Evolutionary conservation across 2,113 vertebrate genomes (phyloP).

Genomic region (Hippocampus barbouri): DNA sequence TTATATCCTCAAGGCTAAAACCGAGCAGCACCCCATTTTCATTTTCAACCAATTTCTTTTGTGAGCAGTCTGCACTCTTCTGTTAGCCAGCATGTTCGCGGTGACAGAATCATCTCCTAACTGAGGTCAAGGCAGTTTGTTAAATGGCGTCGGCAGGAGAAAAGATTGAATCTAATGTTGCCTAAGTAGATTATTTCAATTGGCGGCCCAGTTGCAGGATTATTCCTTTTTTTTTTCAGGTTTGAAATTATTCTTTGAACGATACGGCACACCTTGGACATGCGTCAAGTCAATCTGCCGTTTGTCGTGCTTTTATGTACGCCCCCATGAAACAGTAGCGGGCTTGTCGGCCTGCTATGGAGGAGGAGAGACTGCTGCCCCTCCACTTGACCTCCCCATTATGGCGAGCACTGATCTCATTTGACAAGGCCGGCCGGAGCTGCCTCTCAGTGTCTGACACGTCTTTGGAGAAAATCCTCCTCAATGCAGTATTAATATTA

Average conservation of each 20-base stretch:
- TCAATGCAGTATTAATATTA: slow-evolving; percentile 62
- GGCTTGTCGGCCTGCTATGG: slow-evolving; percentile 65
- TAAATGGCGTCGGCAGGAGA: slow-evolving; percentile 45
- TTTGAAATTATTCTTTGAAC: slow-evolving; percentile 4
- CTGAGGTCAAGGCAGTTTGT: slow-evolving; percentile 54
- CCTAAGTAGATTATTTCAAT: slow-evolving; percentile 57
- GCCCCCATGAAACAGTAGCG: slow-evolving; percentile 49
- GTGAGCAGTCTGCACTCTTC: slow-evolving; percentile 56
- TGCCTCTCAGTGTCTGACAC: slow-evolving; percentile 67
- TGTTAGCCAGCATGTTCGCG: slow-evolving; percentile 38
- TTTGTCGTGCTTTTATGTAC: slow-evolving; percentile 30
- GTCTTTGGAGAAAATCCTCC: slow-evolving; percentile 72
- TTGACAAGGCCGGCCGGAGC: slow-evolving; percentile 73
- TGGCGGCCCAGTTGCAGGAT: slow-evolving; percentile 51
- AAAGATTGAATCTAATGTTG: slow-evolving; percentile 58
- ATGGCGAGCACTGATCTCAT: slow-evolving; percentile 77
- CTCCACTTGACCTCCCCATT: slow-evolving; percentile 78
- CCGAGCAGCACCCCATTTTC: neutral
- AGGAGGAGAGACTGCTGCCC: slow-evolving; percentile 67
- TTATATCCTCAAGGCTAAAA: neutral
- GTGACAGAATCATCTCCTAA: slow-evolving; percentile 45
- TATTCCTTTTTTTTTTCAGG: slow-evolving; percentile 36
- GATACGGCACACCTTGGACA: slow-evolving; percentile 35
- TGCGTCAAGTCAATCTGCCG: slow-evolving; percentile 32
- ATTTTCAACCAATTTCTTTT: slow-evolving; percentile 31